Evolutionary conservation across 2,113 vertebrate species (phyloP).

Genomic region (Galeopterus variegatus): DNA sequence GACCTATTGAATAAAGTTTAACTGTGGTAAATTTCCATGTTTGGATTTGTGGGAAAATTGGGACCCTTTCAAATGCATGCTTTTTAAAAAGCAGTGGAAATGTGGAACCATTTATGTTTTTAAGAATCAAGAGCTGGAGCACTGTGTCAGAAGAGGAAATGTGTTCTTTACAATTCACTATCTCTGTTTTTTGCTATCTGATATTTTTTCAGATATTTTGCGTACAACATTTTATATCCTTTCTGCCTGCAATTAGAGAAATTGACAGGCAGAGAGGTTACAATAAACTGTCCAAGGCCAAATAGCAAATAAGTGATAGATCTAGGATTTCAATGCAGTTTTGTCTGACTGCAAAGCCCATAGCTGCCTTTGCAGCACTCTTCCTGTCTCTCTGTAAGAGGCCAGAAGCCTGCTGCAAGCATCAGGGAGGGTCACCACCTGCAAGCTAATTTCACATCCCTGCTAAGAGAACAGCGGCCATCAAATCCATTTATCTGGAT

Average conservation of each 20-base stretch:
- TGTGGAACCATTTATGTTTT: not conserved
- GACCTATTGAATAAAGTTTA: not conserved
- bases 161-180: fast-evolving
- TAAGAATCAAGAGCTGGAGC: not conserved
- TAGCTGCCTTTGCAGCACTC: not conserved
- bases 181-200: not conserved
- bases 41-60: not conserved
- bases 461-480: not conserved
- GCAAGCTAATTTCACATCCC: not conserved
- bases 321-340: not conserved
- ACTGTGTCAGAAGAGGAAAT: not conserved
- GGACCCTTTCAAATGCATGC: not conserved
- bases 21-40: not conserved
- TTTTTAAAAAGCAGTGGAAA: not conserved
- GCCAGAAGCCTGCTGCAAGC: not conserved
- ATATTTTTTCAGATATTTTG: not conserved
- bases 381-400: not conserved
- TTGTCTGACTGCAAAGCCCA: not conserved
- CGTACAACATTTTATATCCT: not conserved
- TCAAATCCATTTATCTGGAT: not conserved
- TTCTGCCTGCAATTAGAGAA: not conserved
- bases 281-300: not conserved
- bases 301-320: not conserved
- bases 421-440: not conserved
- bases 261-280: not conserved